Conservation (phyloP, 2,797 vertebrate genomes). For the Ataeniobius toweri region DNA sequence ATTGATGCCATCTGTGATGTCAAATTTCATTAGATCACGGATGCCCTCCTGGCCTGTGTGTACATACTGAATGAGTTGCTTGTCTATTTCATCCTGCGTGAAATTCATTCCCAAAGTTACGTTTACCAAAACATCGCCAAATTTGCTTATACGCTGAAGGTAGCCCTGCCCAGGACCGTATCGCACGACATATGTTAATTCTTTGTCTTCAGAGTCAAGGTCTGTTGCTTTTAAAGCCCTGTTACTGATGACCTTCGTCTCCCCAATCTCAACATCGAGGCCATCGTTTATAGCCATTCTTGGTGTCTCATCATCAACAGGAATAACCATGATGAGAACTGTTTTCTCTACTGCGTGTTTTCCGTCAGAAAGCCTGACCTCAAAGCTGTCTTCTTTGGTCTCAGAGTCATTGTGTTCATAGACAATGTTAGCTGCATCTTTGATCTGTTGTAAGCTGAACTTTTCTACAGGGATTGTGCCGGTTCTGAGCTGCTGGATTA, state of each 20-base stretch:
- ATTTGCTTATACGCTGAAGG: constrained; percentile 82
- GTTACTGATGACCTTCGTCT: constrained; percentile 85
- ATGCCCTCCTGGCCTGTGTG: constrained; percentile 87
- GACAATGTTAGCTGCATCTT: constrained; percentile 85
- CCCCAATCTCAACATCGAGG: constrained; percentile 85
- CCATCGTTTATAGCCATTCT: constrained; percentile 86
- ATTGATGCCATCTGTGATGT: constrained; percentile 89
- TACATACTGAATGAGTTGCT: constrained; percentile 83
- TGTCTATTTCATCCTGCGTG: constrained; percentile 88
- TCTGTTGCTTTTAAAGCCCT: constrained; percentile 87
- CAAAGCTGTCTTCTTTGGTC: constrained; percentile 87
- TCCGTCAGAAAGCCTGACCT: constrained; percentile 85
- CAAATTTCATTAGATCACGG: constrained; percentile 88
- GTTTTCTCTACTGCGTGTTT: constrained; percentile 83
- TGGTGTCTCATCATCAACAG: constrained; percentile 87
- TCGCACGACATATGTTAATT: constrained; percentile 82
- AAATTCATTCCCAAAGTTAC: constrained; percentile 88
- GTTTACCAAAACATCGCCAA: constrained; percentile 79
- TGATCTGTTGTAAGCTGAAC: constrained; percentile 87
- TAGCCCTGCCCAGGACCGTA: constrained; percentile 85
- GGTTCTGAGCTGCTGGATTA: constrained; percentile 85
- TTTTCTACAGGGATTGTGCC: constrained; percentile 75
- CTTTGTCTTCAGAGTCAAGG: constrained; percentile 87
- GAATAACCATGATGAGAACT: constrained; percentile 84
- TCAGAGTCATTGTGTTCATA: constrained; percentile 92